Evolutionary conservation across 2,113 vertebrate species (phyloP).

Genomic region (Recurvirostra avosetta): DNA sequence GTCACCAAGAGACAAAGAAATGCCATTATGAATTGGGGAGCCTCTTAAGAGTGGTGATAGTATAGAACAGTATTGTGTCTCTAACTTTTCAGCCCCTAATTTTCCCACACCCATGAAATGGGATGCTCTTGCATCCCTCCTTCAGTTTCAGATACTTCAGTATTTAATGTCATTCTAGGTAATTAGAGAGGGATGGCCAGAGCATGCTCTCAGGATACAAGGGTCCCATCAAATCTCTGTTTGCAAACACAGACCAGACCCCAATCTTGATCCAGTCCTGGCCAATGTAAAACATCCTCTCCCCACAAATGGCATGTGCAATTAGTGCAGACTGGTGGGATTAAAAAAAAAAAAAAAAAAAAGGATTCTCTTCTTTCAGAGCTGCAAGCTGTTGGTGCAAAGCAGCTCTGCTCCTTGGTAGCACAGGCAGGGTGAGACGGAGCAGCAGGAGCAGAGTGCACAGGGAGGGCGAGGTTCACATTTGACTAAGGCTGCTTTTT

Average conservation of each 20-base stretch:
- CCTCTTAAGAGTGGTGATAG: neutral
- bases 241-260: neutral
- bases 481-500: constrained; percentile 36
- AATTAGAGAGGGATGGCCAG: neutral
- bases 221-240: neutral
- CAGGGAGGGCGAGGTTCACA: neutral
- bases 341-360: neutral
- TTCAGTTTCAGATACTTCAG: neutral
- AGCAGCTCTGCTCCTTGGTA: neutral
- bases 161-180: neutral
- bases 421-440: neutral
- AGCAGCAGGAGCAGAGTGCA: neutral
- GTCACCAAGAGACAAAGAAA: neutral
- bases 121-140: neutral
- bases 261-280: neutral
- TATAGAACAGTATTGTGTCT: neutral
- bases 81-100: neutral
- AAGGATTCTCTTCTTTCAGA: neutral
- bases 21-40: neutral
- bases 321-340: neutral
- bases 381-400: neutral
- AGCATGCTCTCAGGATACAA: neutral
- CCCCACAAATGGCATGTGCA: neutral
- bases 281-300: neutral
- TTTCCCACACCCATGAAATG: neutral